These are phyloP conservation scores for Campoplex capitator DNA, from an alignment of 2,888 invertebrate genomes.

Conservation along the genomic window DNA sequence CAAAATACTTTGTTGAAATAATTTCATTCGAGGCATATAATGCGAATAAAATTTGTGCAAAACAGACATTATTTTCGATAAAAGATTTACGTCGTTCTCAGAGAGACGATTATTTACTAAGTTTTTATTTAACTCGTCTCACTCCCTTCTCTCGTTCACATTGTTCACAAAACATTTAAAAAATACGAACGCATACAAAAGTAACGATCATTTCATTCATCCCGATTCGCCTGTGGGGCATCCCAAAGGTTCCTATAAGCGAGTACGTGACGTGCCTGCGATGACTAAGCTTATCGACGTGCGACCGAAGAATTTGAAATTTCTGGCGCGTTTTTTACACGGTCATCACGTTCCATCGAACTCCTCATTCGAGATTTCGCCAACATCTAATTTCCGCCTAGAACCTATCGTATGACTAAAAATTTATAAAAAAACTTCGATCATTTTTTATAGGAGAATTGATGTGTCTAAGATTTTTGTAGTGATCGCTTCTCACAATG, in stretches of 20 bases:
- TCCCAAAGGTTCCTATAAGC: slow-evolving; percentile 47
- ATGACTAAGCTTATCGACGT: slow-evolving; percentile 67
- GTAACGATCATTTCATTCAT: slow-evolving; percentile 44
- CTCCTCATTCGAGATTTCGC: slow-evolving; percentile 30
- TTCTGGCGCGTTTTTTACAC: slow-evolving; percentile 29
- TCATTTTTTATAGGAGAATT: not conserved
- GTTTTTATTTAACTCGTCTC: not conserved
- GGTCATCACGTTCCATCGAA: slow-evolving; percentile 47
- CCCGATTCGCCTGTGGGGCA: slow-evolving; percentile 11
- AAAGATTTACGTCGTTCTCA: not conserved
- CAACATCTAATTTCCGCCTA: slow-evolving; percentile 12
- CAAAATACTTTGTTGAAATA: not conserved
- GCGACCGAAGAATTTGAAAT: slow-evolving; percentile 52
- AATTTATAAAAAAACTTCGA: not conserved
- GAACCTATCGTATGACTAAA: not conserved
- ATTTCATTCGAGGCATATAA: not conserved
- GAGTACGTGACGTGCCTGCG: slow-evolving; percentile 64
- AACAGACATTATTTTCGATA: not conserved
- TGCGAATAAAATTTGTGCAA: not conserved
- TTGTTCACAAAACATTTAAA: not conserved
- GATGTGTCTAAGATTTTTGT: not conserved
- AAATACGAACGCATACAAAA: slow-evolving; percentile 14
- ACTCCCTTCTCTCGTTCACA: not conserved
- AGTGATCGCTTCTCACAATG: too few relatives aligned
- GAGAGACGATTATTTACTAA: not conserved